Evolutionary conservation across 2,888 invertebrate genomes (phyloP), one percentile per base, ranked within the genome.

Genomic region (Rhimphoctona megacephalus): DNA sequence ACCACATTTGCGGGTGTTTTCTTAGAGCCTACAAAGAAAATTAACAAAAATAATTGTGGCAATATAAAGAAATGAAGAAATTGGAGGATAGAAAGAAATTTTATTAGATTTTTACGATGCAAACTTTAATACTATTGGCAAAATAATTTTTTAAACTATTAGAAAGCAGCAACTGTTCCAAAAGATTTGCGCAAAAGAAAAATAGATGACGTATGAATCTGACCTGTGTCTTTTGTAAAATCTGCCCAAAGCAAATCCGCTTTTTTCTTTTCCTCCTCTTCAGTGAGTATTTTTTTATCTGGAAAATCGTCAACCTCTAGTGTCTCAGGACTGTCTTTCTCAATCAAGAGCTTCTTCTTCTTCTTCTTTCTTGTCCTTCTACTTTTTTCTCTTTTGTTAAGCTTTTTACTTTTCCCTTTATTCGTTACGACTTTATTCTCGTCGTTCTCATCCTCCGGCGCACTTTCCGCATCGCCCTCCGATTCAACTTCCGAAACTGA

Each of bases 161-260:
- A 54, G 11, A 9, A 22, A 54, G 22, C 8, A 36, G 39, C 7
- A 72, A 4, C 0, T 33, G 33, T 22, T 14, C 14, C 3, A 7
- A 64, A 19, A 66, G 11, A 43, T 9, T 1, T 9, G 11, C 6
- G 43, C 11, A 1, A 9, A 43, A 7, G 0, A 11, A 7, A 17
- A 69, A 1, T 4, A 25, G 9, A 25, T 49, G 0, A 52, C 8
- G 22, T 11, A 1, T 1, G 11, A 46, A n/a, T 64, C 83, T 83
- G 94, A 90, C 95, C 96, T 66, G 97, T 96, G 90, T 97, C 97
- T 92, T 96, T 96, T 91, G 97, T 95, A 92, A 97, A 97, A 94
- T 96, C 97, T 39, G 97, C 97, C 98, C 98, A 98, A 19, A 98
- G 94, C 81, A 97, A 96, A 91, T 97, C 97, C 66, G 96, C 96